Base-by-base conservation (phyloP, 2,888 invertebrate species). In the Melanchra persicariae region DNA sequence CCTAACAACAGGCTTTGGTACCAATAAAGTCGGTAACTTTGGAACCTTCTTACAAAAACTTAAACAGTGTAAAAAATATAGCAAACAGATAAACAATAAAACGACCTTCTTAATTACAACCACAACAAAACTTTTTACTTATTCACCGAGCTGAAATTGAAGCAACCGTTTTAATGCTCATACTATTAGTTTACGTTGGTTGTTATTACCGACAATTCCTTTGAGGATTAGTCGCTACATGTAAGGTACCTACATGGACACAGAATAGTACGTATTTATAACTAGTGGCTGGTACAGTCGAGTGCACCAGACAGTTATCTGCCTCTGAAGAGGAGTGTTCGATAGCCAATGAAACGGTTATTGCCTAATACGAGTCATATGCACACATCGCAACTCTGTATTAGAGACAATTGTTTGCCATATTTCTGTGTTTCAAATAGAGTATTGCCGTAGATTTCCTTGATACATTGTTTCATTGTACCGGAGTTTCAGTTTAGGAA, bases 321-420 rank as follows among this genome's bases (percentile, higher is more conserved):
- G 79, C 81, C 82, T 81, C 84, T 84, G 86, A 87, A 87, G 85
- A 86, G 82, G 85, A 84, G 85, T 81, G 86, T 85, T 85, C 87
- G 85, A 87, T 88, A 85, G 85, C 81, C 87, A 89, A 88, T 90
- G 87, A 87, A 89, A 88, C 84, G 81, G 88, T 87, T 90, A 90
- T 89, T 85, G 87, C 83, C 85, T 79, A 87, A 86, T 85, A 81
- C 81, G 81, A 82, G 79, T 86, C 80, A 81, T 74, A 78, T 83
- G 83, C 85, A 85, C 73, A 82, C 77, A 73, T 79, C 45, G 43
- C 10, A 75, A 63, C 58, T 64, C 54, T 22, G 51, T 77, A 57
- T 64, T 70, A 66, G 37, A 62, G 54, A 67, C 70, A 73, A 70
- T 79, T 75, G 69, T 51, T 67, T 68, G 54, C 34, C 64, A 47